Evolutionary conservation across 2,888 invertebrate genomes (phyloP), one percentile per base, ranked within the genome.

Genomic region (Drosophila kanekoi): DNA sequence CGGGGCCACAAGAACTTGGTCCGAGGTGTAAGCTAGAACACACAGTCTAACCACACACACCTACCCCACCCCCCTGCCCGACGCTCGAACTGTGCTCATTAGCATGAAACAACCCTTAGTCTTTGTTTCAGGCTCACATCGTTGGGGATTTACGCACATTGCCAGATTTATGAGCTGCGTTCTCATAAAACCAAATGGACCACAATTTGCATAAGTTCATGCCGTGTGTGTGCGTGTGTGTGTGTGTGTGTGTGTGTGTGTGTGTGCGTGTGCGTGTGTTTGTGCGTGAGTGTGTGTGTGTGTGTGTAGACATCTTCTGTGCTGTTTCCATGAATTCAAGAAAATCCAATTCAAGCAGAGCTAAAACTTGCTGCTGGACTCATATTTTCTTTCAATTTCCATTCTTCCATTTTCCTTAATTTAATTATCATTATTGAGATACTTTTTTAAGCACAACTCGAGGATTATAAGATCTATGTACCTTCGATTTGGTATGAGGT

Each of bases 81-180:
- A 8, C 38, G 4, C 38, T 8, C 11, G 13, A 8, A 16, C 32
- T 43, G 47, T 10, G 45, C 76, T 87, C 76, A 85, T 85, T 85
- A 85, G 76, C 87, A 85, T 85, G 60, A 74, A 87, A 78, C 72
- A 67, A 78, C 82, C 86, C 82, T 70, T 67, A 73, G 83, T 68
- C 56, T 49, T 61, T 60, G 59, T 63, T 71, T 57, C 35, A 64
- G 53, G 23, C 16, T 14, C 54, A 53, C 44, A 57, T 72, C 60
- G 70, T 40, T 65, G 61, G 74, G 79, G 67, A 67, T 79, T 79
- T 79, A 73, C 68, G 79, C 59, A 65, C 60, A 64, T 76, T 73
- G 75, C 40, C 53, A 72, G 85, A 85, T 85, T 85, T 85, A 85
- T 85, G 87, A 73, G 74, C 69, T 72, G 72, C 53, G 71, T 70